Percentiles rank a stretch among this genome's conserved stretches.
Evolutionary conservation across 2,888 invertebrate genomes (phyloP).

Genomic region (Rhagonycha lutea): DNA sequence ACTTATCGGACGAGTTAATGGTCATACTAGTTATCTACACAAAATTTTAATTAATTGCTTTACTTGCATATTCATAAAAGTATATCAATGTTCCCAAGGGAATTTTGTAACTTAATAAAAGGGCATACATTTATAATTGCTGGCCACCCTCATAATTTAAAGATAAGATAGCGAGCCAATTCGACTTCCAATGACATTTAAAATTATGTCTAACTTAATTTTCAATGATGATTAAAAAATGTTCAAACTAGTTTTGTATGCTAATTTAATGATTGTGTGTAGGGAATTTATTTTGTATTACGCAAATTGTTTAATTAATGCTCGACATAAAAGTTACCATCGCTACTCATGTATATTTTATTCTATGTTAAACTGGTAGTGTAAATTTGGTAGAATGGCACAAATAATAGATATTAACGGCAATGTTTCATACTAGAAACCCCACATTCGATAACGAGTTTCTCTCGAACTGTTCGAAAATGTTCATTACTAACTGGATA

Average conservation of each 20-base stretch:
- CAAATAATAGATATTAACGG: constrained; percentile 4
- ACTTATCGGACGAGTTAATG: constrained; percentile 46
- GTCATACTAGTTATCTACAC: constrained; percentile 37
- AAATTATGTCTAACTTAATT: constrained; percentile 34
- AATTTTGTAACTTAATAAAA: constrained; percentile 35
- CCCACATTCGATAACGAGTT: constrained; percentile 20
- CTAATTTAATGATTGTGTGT: not conserved
- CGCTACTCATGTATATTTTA: constrained; percentile 1
- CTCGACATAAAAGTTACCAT: not conserved
- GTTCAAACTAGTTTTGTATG: not conserved
- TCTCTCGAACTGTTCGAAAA: constrained; percentile 21
- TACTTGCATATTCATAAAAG: constrained; percentile 51
- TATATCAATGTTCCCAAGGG: constrained; percentile 48
- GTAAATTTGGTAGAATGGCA: constrained; percentile 3
- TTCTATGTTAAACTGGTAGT: constrained; percentile 3
- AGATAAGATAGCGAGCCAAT: constrained; percentile 39
- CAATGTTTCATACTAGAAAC: not conserved
- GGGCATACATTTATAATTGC: constrained; percentile 34
- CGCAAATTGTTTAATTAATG: constrained; percentile 2
- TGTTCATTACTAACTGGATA: constrained; percentile 23
- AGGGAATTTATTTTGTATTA: not conserved
- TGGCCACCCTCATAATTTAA: constrained; percentile 37
- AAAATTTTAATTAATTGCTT: constrained; percentile 48
- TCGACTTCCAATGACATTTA: constrained; percentile 25
- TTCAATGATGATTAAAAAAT: not conserved